A percentile compares a stretch with the other conserved stretches of the same genome.
Conservation (phyloP, 1,140 invertebrate species). For the Campoletis sonorensis region DNA sequence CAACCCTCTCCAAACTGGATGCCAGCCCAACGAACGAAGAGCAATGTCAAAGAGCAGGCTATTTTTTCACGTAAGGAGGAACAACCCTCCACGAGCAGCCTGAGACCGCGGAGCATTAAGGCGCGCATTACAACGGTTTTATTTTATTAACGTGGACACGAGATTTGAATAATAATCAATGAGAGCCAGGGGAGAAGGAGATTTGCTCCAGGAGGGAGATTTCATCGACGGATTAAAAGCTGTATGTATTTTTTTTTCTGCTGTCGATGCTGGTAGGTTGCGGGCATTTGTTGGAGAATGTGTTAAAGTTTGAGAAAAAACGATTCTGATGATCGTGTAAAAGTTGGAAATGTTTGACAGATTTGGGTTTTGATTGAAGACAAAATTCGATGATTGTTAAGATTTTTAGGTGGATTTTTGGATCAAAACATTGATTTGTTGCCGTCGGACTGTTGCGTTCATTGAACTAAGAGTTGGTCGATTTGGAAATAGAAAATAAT, state of each 20-base stretch:
- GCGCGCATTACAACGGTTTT: conserved; percentile 71
- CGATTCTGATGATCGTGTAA: too few species aligned
- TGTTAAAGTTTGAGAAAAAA: too few species aligned
- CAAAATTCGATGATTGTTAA: too few species aligned
- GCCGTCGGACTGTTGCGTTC: too few species aligned
- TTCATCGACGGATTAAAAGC: conserved; percentile 34
- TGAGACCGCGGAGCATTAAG: conserved; percentile 53
- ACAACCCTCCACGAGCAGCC: neutral
- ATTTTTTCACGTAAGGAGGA: conserved; percentile 3
- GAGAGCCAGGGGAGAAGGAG: neutral
- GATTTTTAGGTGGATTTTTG: too few species aligned
- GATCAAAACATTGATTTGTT: too few species aligned
- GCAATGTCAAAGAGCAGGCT: neutral
- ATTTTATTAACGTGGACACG: conserved; percentile 67
- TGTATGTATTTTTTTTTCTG: neutral
- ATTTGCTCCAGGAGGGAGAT: conserved; percentile 14
- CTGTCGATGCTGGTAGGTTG: too few species aligned
- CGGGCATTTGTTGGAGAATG: too few species aligned
- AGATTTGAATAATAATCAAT: conserved; percentile 67
- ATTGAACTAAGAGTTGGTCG: too few species aligned
- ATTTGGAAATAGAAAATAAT: too few species aligned
- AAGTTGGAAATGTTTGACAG: too few species aligned
- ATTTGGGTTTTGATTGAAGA: too few species aligned
- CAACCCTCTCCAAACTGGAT: conserved; percentile 50
- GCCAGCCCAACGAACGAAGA: neutral